Percentiles rank a stretch among this genome's conserved stretches.
Evolutionary conservation across 2,113 vertebrate genomes (phyloP).

Genomic region (Austrofundulus limnaeus): DNA sequence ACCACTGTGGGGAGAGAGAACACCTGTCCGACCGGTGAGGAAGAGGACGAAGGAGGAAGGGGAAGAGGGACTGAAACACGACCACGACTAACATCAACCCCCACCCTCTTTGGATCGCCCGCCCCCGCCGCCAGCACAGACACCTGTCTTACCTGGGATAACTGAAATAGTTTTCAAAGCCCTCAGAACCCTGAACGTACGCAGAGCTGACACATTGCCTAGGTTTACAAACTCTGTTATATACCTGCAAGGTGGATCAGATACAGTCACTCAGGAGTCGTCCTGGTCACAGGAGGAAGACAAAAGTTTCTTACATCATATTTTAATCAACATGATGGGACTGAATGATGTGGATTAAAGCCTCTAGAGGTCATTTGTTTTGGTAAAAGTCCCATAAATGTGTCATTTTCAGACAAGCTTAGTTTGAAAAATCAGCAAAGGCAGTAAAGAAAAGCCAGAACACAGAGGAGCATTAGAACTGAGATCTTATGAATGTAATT

Average conservation of each 20-base stretch:
- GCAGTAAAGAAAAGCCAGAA: too few species aligned
- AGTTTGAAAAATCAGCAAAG: neutral
- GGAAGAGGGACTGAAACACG: conserved; percentile 66
- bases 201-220: conserved; percentile 99
- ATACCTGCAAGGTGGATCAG: conserved; percentile 96
- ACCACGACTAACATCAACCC: conserved; percentile 92
- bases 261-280: conserved; percentile 73
- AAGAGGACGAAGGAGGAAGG: conserved; percentile 57
- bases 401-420: neutral
- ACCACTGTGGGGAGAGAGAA: conserved; percentile 71
- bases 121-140: conserved; percentile 70
- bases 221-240: conserved; percentile 99
- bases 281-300: conserved; percentile 50
- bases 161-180: conserved; percentile 99
- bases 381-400: neutral
- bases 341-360: conserved; percentile 12
- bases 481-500: too few species aligned
- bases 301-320: conserved; percentile 39
- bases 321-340: conserved; percentile 9
- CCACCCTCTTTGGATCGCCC: conserved; percentile 58
- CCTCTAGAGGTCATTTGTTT: neutral
- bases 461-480: too few species aligned
- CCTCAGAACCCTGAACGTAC: conserved; percentile 98
- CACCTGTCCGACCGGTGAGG: conserved; percentile 81
- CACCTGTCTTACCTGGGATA: conserved; percentile 95